phyloP scores from a whole-genome alignment of 2,888 invertebrate genomes.

The Corythucha ciliata region DNA sequence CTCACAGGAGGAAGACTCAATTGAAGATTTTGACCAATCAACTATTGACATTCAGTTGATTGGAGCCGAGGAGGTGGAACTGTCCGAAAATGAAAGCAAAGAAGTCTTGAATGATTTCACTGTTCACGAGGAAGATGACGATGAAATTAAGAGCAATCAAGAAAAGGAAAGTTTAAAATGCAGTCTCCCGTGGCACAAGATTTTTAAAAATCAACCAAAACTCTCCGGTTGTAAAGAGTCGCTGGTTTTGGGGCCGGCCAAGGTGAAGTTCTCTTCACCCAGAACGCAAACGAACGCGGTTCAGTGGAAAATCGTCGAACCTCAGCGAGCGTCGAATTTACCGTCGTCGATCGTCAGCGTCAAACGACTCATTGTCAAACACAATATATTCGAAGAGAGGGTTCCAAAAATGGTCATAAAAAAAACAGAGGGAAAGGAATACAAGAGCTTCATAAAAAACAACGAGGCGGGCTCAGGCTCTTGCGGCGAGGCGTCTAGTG shows the following conservation, averaged over 20 bases:
- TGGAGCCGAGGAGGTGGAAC: no score
- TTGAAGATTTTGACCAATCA: no score
- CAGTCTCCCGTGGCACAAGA: slow-evolving; percentile 27
- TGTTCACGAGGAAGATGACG: slow-evolving; percentile 7
- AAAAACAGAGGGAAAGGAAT: slow-evolving; percentile 25
- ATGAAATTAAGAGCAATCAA: slow-evolving; percentile 20
- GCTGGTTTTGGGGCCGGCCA: slow-evolving; percentile 25
- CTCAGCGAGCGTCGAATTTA: slow-evolving; percentile 5
- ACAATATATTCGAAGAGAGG: slow-evolving; percentile 22
- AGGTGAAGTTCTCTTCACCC: slow-evolving; percentile 21
- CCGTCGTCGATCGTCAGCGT: slow-evolving; percentile 23
- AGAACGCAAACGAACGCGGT: slow-evolving; percentile 19
- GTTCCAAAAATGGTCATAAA: slow-evolving; percentile 29
- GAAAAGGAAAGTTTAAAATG: slow-evolving; percentile 25
- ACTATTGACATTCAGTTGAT: no score
- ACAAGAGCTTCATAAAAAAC: slow-evolving; percentile 28
- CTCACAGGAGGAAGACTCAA: no score
- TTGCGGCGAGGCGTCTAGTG: no score
- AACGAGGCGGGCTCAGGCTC: no score
- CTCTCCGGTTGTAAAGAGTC: slow-evolving; percentile 21
- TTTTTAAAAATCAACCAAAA: slow-evolving; percentile 22
- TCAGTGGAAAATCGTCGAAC: slow-evolving; percentile 12
- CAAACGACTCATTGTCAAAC: slow-evolving; percentile 24
- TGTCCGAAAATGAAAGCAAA: background rate
- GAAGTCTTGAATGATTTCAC: background rate